Evolutionary conservation across 2,113 vertebrate species (phyloP).

Genomic region (Aleadryas rufinucha): DNA sequence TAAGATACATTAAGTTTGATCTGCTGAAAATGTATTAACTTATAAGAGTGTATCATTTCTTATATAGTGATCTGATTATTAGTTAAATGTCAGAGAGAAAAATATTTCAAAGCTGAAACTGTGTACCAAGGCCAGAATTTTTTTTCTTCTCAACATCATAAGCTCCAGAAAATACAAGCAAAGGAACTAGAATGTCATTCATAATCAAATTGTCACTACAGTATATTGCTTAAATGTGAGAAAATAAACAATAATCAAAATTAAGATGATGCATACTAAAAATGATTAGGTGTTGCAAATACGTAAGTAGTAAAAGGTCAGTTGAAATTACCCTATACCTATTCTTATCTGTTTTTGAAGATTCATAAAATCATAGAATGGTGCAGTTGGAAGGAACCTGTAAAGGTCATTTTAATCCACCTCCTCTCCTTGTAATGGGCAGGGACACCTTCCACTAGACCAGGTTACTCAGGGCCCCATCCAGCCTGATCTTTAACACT

Average conservation of each 20-base stretch:
- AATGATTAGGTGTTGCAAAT: not conserved
- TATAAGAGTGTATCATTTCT: not conserved
- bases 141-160: not conserved
- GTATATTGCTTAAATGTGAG: not conserved
- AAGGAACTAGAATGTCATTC: not conserved
- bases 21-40: not conserved
- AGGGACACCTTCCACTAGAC: not conserved
- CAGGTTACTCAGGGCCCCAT: not conserved
- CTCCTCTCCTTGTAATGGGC: fast-evolving
- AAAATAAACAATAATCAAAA: not conserved
- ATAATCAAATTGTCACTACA: not conserved
- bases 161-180: not conserved
- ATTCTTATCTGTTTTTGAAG: not conserved
- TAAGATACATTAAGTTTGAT: not conserved
- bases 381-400: not conserved
- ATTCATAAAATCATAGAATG: not conserved
- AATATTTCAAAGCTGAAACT: not conserved
- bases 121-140: not conserved
- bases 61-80: not conserved
- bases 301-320: not conserved
- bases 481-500: not conserved
- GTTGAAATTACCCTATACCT: not conserved
- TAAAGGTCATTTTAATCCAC: not conserved
- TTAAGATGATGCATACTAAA: not conserved
- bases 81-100: not conserved